phyloP scores from a whole-genome alignment of 2,888 invertebrate species.

The Habroteleia sp. region DNA sequence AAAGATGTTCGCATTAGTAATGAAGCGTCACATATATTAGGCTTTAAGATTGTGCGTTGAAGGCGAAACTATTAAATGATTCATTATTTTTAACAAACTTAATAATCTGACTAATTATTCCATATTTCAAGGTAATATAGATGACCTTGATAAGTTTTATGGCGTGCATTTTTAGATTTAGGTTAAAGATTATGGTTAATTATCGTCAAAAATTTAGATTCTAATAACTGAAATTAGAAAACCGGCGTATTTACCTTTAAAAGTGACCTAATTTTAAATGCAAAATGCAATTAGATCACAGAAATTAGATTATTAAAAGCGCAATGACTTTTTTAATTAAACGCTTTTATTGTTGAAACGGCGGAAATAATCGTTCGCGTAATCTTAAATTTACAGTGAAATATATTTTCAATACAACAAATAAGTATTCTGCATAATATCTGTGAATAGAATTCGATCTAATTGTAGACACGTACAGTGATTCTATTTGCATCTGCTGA shows the following conservation, averaged over 20 bases:
- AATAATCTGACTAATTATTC: conserved; percentile 42
- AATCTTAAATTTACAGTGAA: conserved; percentile 2
- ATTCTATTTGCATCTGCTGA: conserved; percentile 29
- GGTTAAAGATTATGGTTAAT: conserved; percentile 45
- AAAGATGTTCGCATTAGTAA: conserved; percentile 2
- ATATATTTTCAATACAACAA: conserved; percentile 11
- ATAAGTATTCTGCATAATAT: conserved; percentile 15
- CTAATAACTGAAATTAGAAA: too few species aligned
- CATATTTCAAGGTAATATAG: conserved; percentile 28
- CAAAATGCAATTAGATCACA: too few species aligned
- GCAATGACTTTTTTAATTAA: too few species aligned
- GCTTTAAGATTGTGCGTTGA: conserved; percentile 16
- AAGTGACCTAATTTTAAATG: too few species aligned
- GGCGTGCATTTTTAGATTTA: conserved; percentile 39
- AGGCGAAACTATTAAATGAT: conserved; percentile 39
- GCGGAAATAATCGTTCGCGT: neutral
- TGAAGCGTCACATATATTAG: conserved; percentile 10
- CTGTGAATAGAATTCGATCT: conserved; percentile 21
- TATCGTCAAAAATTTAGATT: too few species aligned
- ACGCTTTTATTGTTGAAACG: too few species aligned
- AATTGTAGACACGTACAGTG: conserved; percentile 24
- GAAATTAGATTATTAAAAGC: too few species aligned
- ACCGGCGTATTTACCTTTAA: too few species aligned
- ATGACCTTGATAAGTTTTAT: conserved; percentile 46
- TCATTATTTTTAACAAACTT: conserved; percentile 45